These are phyloP conservation scores for Drosophila parvula DNA, from an alignment of 1,140 invertebrate genomes.

Conservation along the genomic window DNA sequence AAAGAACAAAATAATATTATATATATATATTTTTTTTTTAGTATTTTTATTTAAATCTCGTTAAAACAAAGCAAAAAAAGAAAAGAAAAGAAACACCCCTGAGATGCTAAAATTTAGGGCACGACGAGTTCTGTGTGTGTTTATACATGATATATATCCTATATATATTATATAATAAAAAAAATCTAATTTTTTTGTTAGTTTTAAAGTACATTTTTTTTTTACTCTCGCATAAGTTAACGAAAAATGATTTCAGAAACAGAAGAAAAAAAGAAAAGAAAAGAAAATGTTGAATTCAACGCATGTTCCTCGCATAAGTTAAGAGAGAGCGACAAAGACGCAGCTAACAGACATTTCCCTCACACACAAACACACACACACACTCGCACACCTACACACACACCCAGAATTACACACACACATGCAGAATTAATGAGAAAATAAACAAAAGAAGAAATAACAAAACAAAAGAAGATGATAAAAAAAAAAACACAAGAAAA, in stretches of 20 bases:
- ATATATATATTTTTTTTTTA: conserved; percentile 51
- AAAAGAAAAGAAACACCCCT: conserved; percentile 6
- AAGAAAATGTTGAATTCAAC: conserved; percentile 67
- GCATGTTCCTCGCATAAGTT: conserved; percentile 81
- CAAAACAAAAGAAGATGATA: conserved; percentile 22
- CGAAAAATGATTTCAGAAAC: conserved; percentile 13
- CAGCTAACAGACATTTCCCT: conserved; percentile 48
- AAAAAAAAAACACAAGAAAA: conserved; percentile 15
- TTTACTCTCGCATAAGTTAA: conserved; percentile 24
- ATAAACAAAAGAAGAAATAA: background rate
- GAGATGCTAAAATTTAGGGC: conserved; percentile 44
- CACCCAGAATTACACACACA: conserved; percentile 12
- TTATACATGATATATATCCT: conserved; percentile 28
- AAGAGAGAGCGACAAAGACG: conserved; percentile 69
- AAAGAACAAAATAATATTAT: conserved; percentile 74
- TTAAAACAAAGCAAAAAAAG: background rate
- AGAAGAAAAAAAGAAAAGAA: conserved; percentile 1
- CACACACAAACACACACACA: background rate
- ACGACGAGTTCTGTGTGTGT: conserved; percentile 40
- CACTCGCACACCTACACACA: background rate
- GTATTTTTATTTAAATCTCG: conserved; percentile 37
- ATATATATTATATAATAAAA: conserved; percentile 23
- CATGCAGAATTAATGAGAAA: conserved; percentile 9
- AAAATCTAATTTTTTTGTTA: conserved; percentile 46
- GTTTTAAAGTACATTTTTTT: conserved; percentile 40